phyloP scores from a whole-genome alignment of 1,140 invertebrate species.

The Drosophila biarmipes region DNA sequence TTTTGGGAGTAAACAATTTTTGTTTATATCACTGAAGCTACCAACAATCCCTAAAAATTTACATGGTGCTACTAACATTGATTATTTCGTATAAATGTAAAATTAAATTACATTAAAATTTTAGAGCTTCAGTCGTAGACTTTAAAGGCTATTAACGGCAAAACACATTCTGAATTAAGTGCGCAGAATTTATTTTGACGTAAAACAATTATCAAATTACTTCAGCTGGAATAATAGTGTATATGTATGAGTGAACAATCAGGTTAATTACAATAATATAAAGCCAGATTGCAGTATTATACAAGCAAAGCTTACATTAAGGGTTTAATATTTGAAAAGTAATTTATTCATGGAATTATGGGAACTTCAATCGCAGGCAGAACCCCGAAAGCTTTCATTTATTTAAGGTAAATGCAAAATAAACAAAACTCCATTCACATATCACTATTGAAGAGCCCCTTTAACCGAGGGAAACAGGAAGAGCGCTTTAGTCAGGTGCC shows the following conservation, averaged over 20 bases:
- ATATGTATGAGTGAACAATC: background rate
- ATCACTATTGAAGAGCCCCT: too few relatives aligned
- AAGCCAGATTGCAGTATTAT: background rate
- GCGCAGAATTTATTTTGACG: background rate
- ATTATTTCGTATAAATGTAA: too few relatives aligned
- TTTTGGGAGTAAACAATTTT: too few relatives aligned
- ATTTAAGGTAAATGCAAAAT: background rate
- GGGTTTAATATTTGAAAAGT: background rate
- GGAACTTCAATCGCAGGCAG: background rate
- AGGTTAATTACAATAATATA: background rate
- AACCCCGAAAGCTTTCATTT: background rate
- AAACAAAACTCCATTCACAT: too few relatives aligned
- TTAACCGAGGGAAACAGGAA: too few relatives aligned
- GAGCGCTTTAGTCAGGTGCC: too few relatives aligned
- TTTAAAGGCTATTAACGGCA: background rate
- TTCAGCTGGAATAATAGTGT: background rate
- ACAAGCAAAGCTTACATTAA: background rate
- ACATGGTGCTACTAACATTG: too few relatives aligned
- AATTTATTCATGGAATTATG: background rate
- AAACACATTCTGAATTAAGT: background rate
- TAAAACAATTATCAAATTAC: constrained; percentile 1
- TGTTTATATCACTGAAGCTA: too few relatives aligned
- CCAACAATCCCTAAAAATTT: too few relatives aligned
- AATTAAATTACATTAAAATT: background rate
- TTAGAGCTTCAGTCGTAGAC: background rate